Conservation (phyloP, 2,113 vertebrate species). For the Corythaixoides concolor region DNA sequence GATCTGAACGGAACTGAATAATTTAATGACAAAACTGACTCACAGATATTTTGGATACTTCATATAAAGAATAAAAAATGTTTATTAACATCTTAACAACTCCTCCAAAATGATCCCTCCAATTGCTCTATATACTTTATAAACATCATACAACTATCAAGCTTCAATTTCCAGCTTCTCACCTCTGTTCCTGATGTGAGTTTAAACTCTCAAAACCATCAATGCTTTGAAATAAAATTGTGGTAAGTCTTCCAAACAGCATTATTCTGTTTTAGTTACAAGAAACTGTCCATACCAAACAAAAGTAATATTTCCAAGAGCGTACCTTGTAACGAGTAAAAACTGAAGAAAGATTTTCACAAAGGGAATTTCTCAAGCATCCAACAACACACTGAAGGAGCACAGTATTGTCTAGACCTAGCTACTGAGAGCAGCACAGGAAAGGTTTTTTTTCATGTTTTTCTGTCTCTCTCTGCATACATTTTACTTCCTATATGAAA, state of each 20-base stretch:
- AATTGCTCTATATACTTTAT: not conserved
- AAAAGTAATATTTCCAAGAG: not conserved
- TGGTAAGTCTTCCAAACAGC: not conserved
- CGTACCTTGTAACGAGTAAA: not conserved
- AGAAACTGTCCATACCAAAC: not conserved
- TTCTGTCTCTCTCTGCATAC: not conserved
- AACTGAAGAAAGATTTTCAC: not conserved
- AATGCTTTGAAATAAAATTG: not conserved
- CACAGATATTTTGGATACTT: not conserved
- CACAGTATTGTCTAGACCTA: not conserved
- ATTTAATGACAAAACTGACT: not conserved
- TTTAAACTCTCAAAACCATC: not conserved
- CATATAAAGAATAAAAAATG: not conserved
- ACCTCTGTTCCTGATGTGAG: fast-evolving
- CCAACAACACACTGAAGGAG: not conserved
- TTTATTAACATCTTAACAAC: constrained; percentile 51
- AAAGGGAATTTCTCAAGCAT: not conserved
- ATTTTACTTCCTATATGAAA: not conserved
- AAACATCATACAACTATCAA: not conserved
- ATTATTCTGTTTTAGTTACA: not conserved
- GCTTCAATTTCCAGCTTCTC: not conserved
- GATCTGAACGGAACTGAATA: not conserved
- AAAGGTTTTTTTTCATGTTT: not conserved
- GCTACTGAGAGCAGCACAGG: not conserved
- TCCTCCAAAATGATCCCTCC: not conserved